Evolutionary conservation across 2,113 vertebrate genomes (phyloP).

Genomic region (Paracanthobrama guichenoti): DNA sequence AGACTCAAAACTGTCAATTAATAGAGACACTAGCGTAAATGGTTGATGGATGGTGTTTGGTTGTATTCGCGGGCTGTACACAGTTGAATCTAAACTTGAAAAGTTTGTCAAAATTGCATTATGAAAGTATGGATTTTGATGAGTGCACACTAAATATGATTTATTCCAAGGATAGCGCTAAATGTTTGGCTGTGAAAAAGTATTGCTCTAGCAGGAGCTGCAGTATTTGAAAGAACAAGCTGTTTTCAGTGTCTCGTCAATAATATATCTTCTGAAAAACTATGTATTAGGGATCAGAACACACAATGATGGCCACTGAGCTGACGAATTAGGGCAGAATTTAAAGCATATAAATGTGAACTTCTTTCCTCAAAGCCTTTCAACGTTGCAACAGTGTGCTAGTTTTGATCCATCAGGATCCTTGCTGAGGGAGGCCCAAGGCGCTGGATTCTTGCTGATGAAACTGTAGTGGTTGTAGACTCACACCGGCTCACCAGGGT

Average conservation of each 20-base stretch:
- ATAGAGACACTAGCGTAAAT: slow-evolving; percentile 6
- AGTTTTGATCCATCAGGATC: background rate
- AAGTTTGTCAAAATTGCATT: slow-evolving; percentile 34
- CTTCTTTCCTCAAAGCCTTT: background rate
- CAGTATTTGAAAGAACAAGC: slow-evolving; percentile 42
- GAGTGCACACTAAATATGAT: background rate
- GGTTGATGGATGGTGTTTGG: slow-evolving; percentile 12
- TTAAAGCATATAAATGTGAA: slow-evolving; percentile 15
- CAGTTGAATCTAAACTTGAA: background rate
- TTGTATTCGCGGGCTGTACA: background rate
- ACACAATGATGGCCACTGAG: background rate
- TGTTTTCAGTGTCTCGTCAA: slow-evolving; percentile 17
- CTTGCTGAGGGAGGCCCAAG: slow-evolving; percentile 4
- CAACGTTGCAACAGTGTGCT: background rate
- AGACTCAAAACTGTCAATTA: slow-evolving; percentile 32
- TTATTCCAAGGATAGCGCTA: slow-evolving; percentile 3
- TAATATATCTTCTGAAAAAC: slow-evolving; percentile 23
- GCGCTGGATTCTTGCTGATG: slow-evolving; percentile 26
- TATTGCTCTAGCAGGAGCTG: slow-evolving; percentile 34
- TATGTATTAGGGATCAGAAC: background rate
- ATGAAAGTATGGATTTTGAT: slow-evolving; percentile 34
- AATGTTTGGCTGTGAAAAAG: slow-evolving; percentile 36
- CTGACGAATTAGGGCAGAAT: slow-evolving; percentile 6
- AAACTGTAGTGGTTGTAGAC: slow-evolving; percentile 26
- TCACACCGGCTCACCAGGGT: slow-evolving; percentile 5